Base-by-base conservation (phyloP, 30 jellyfish, hydroid and myxozoan genomes). In the Turritopsis rubra region DNA sequence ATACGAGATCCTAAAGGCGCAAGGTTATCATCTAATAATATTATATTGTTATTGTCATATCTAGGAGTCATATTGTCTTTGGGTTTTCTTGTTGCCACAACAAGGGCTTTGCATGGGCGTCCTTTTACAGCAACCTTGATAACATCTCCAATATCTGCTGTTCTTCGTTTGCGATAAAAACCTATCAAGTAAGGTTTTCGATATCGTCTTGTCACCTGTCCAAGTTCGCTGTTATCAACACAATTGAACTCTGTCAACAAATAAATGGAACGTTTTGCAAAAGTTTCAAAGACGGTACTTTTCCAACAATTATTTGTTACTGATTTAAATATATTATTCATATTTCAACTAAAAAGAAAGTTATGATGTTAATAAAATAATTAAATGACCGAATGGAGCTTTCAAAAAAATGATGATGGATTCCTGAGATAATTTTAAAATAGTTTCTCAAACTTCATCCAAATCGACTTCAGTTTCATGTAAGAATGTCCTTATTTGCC, bases 141-240 rank as follows among this genome's bases (percentile, higher is more conserved):
- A 26, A 93, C 84, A 80, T 93, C 99, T 53, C 99, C 99, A 26
- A 93, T 88, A 66, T 88, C 99, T 13, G 99, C 99, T 16, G 99
- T 93, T 75, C 90, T 88, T 23, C 96, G 88, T 31, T 93, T 88
- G 16, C 99, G 93, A 79, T 93, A 93, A 84, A 93, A 93, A 24
- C 99, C 99, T 79, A 93, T 93, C 84, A 93, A 73, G 65, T 93
- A 93, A 4, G 99, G 99, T 87, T 93, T 88, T 76, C 94, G 89
- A 89, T 86, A 88, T 0, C 96, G 78, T 22, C 86, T 66, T 26
- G 96, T 78, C 82, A 77, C 81, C 66, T 93, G 95, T 26, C 99
- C 99, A 29, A 86, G 94, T 54, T 93, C 95, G 75, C 99, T 93
- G 86, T 93, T 93, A 60, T 93, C 99, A 70, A 93, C 91, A 71